These are phyloP conservation scores for Sturnira hondurensis DNA, from an alignment of 2,113 vertebrate genomes.

Conservation along the genomic window DNA sequence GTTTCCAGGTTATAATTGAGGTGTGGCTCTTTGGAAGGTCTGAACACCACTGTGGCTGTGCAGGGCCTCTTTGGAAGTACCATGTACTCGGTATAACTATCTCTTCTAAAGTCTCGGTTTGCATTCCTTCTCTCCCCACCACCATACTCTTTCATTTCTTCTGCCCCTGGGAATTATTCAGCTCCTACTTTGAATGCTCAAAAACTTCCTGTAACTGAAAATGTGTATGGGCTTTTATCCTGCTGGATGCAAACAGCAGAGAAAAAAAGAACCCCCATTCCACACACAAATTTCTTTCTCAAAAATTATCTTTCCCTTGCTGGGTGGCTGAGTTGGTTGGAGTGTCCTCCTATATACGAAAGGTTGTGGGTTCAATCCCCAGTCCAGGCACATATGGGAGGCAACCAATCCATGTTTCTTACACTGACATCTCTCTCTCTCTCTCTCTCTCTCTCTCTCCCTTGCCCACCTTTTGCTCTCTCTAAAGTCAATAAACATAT, in stretches of 20 bases:
- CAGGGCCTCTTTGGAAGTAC: background rate
- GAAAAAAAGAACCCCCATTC: background rate
- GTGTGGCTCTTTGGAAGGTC: background rate
- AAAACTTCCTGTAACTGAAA: background rate
- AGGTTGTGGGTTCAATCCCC: too few relatives aligned
- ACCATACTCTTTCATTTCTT: background rate
- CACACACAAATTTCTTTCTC: background rate
- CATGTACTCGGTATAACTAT: background rate
- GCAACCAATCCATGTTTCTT: too few relatives aligned
- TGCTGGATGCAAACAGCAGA: background rate
- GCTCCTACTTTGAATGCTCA: background rate
- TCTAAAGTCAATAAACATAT: too few relatives aligned
- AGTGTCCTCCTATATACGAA: too few relatives aligned
- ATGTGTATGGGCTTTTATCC: background rate
- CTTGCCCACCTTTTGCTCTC: too few relatives aligned
- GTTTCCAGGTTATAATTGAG: background rate
- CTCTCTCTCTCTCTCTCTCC: too few relatives aligned
- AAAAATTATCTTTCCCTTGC: background rate
- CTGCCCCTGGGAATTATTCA: background rate
- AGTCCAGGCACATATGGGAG: too few relatives aligned
- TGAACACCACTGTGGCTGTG: background rate
- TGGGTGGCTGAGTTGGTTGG: background rate
- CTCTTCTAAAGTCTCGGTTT: background rate
- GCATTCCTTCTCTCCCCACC: background rate
- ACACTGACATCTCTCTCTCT: too few relatives aligned